Percentiles rank a stretch among this genome's conserved stretches.
Conservation (phyloP, 2,113 vertebrate species). For the Balaeniceps rex region DNA sequence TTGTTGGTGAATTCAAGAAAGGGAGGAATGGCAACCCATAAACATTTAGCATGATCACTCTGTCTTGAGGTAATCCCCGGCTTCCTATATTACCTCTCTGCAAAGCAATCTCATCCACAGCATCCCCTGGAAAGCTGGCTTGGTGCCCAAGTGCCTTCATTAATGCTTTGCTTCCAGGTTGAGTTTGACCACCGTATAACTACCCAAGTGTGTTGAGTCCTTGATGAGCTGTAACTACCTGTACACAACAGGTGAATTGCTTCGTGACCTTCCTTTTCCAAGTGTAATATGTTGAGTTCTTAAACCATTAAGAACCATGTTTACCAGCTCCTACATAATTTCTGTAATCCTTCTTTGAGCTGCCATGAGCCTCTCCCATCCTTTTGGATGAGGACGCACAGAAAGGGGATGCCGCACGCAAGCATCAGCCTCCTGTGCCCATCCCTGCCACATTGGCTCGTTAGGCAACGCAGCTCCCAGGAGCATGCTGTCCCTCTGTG, state of each 20-base stretch:
- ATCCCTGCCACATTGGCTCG: accelerated
- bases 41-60: not conserved
- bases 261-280: not conserved
- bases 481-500: not conserved
- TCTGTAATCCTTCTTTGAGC: not conserved
- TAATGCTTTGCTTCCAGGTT: not conserved
- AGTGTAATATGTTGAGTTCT: not conserved
- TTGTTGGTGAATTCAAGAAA: not conserved
- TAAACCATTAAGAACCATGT: not conserved
- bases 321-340: not conserved
- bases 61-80: not conserved
- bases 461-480: not conserved
- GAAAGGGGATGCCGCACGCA: not conserved
- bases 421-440: not conserved
- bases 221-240: not conserved
- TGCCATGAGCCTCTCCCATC: not conserved
- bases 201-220: not conserved
- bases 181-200: not conserved
- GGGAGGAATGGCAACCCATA: not conserved
- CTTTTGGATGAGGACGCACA: not conserved
- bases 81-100: not conserved
- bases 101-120: not conserved
- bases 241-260: not conserved
- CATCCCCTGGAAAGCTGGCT: not conserved
- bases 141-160: not conserved